Base-by-base conservation (phyloP, 1,140 invertebrate species). In the Vollenhovia emeryi region DNA sequence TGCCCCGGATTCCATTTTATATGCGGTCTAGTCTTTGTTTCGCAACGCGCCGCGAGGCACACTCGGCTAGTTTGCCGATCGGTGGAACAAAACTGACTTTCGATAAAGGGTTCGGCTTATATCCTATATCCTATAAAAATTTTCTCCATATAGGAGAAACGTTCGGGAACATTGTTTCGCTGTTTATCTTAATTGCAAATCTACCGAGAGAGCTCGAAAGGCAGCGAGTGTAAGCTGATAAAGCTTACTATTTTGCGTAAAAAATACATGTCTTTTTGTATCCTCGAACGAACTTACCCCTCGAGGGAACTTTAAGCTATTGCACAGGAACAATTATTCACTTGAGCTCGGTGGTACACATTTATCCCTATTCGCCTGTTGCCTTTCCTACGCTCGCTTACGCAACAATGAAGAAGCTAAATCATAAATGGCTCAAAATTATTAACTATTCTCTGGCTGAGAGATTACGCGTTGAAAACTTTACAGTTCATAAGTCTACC, bases 1-100 rank as follows among this genome's bases (percentile, higher is more conserved):
- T 89, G 40, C 86, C 36, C 60, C 79, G 82, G 84, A 88, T 83
- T 87, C 69, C 43, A 48, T 69, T 62, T 83, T 87, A 62, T 74
- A 60, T 59, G 52, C 62, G 48, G 50, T 27, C 45, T 45, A 82
- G 27, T 69, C 64, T 82, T 82, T 87, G 82, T 89, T 89, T 87
- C 85, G 89, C 74, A 57, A 40, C 52, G 21, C 24, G 55, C 75
- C 43, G 75, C 83, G n/a, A 69, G 74, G 59, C n/a, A 75, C 40
- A 52, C 33, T 64, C 73, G 36, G 15, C 57, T 69, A 13, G 30
- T 64, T 62, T 43, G 40, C 24, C 40, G 27, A 78, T 78, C 40
- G 40, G 43, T 7, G 5, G n/a, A 78, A 48, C 27, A 40, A 50
- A 48, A 27, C 11, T 18, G 11, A 57, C 33, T 50, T 48, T 36